A percentile compares a stretch with the other conserved stretches of the same genome.
These are phyloP conservation scores for Polydrusus pterygomalis DNA, from an alignment of 2,888 invertebrate genomes.

Conservation along the genomic window DNA sequence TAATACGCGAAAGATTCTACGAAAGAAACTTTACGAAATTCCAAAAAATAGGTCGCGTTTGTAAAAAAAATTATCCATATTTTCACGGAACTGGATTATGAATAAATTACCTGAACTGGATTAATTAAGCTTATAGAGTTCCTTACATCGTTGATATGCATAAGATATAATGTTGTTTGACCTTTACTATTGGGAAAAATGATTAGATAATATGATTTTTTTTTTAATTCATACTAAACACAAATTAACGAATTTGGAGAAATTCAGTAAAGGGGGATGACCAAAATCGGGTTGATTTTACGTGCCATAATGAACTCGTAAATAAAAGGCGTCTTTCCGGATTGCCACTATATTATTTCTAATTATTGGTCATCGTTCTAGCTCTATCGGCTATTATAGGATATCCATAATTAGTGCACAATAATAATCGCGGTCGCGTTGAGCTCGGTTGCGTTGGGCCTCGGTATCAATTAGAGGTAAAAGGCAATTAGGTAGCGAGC, in stretches of 20 bases:
- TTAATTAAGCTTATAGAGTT: not conserved
- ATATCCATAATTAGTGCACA: slow-evolving; percentile 28
- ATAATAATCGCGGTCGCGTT: slow-evolving; percentile 17
- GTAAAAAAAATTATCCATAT: not conserved
- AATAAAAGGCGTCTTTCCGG: too few species aligned
- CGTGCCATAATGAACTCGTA: too few species aligned
- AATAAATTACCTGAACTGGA: not conserved
- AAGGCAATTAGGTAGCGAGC: slow-evolving; percentile 52
- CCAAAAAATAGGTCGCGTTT: not conserved
- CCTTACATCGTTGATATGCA: not conserved
- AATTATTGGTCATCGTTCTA: not conserved
- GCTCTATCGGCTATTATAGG: slow-evolving; percentile 17
- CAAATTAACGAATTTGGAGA: too few species aligned
- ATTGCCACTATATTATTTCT: too few species aligned
- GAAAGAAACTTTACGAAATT: not conserved
- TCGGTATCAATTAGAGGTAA: slow-evolving; percentile 49
- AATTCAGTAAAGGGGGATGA: too few species aligned
- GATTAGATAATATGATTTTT: too few species aligned
- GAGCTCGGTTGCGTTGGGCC: slow-evolving; percentile 22
- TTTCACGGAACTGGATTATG: not conserved
- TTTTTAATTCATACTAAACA: too few species aligned
- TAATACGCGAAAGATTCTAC: too few species aligned
- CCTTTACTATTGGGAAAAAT: too few species aligned
- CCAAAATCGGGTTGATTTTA: too few species aligned
- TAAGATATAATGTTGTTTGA: too few species aligned